phyloP scores from a whole-genome alignment of 2,888 invertebrate species.

The Octonoba sinensis region DNA sequence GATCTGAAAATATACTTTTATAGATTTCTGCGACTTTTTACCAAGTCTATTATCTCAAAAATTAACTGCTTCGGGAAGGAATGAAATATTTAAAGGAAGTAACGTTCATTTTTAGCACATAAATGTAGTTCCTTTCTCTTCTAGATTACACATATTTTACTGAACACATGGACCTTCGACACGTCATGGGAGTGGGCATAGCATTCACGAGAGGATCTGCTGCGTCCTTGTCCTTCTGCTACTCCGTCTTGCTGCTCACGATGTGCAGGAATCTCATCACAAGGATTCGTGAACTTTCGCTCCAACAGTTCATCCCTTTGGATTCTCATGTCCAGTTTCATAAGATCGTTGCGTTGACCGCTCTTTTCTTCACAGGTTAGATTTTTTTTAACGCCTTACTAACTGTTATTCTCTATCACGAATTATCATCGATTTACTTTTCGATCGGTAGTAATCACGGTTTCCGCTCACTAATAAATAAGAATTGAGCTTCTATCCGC shows the following conservation, averaged over 20 bases:
- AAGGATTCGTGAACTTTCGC: conserved; percentile 91
- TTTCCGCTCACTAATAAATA: too few relatives aligned
- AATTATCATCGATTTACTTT: too few relatives aligned
- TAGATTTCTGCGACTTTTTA: too few relatives aligned
- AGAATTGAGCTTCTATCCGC: too few relatives aligned
- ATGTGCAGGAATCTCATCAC: conserved; percentile 94
- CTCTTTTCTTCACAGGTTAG: conserved; percentile 84
- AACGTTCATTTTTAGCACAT: background rate
- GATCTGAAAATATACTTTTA: too few relatives aligned
- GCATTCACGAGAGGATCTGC: conserved; percentile 96
- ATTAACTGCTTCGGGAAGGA: too few relatives aligned
- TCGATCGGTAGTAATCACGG: too few relatives aligned
- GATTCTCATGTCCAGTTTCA: conserved; percentile 97
- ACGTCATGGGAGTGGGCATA: conserved; percentile 97
- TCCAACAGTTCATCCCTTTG: conserved; percentile 92
- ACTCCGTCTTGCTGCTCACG: conserved; percentile 88
- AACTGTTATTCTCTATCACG: too few relatives aligned
- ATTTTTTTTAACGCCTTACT: background rate
- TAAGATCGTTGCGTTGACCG: conserved; percentile 95
- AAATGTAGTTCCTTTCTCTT: conserved; percentile 9
- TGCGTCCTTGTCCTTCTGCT: conserved; percentile 93
- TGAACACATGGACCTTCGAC: conserved; percentile 92
- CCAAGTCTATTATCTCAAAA: too few relatives aligned
- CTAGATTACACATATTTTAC: conserved; percentile 93
- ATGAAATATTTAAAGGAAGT: too few relatives aligned